A percentile compares a stretch with the other conserved stretches of the same genome.
Conservation (phyloP, 2,888 invertebrate species). For the Lasioglossum oenotherae region DNA sequence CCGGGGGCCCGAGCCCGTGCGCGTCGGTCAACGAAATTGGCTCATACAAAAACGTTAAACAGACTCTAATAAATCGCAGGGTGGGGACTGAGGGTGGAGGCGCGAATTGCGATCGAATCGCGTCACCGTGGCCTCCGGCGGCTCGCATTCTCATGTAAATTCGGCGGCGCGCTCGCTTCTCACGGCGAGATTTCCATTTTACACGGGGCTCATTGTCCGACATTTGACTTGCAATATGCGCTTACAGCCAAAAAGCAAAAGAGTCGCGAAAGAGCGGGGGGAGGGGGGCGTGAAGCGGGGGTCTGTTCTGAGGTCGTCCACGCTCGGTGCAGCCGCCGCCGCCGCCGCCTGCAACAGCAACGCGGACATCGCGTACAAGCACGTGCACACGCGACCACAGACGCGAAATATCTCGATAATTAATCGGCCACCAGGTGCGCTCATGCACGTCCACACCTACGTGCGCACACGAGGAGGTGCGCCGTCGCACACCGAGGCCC, state of each 20-base stretch:
- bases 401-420: slow-evolving; percentile 79
- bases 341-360: slow-evolving; percentile 33
- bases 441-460: slow-evolving; percentile 25
- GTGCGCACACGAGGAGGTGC: not conserved
- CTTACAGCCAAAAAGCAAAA: slow-evolving; percentile 38
- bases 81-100: not conserved
- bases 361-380: slow-evolving; percentile 58
- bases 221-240: slow-evolving; percentile 38
- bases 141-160: slow-evolving; percentile 22
- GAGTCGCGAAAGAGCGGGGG: not conserved
- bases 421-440: slow-evolving; percentile 70
- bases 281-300: too few species aligned
- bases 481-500: not conserved
- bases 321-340: slow-evolving; percentile 19
- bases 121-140: slow-evolving; percentile 10
- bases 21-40: not conserved
- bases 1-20: not conserved
- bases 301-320: slow-evolving; percentile 19
- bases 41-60: not conserved
- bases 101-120: slow-evolving; percentile 13
- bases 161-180: slow-evolving; percentile 14
- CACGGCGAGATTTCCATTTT: slow-evolving; percentile 39
- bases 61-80: slow-evolving; percentile 5
- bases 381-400: slow-evolving; percentile 62
- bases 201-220: slow-evolving; percentile 28